Evolutionary conservation across 2,113 vertebrate genomes (phyloP), one percentile per base, ranked within the genome.

Genomic region (Callipepla californica): DNA sequence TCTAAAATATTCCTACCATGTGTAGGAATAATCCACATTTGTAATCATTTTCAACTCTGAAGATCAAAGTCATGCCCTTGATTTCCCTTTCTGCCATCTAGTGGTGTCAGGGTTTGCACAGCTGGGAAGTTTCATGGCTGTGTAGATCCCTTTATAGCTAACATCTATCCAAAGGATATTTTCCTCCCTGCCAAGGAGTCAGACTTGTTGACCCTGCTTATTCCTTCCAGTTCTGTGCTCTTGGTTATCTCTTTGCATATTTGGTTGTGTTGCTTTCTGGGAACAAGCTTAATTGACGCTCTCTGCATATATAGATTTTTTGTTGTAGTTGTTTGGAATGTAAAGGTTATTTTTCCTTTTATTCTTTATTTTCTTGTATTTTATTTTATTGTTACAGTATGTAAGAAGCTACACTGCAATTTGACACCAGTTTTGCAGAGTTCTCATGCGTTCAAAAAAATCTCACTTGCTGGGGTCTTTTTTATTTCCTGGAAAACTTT

Each of bases 311-410:
- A 6, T 42, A 34, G 25, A 22, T 3, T 36, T 26, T 30, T 55
- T 40, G 42, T 53, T 53, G 30, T 51, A 66, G 36, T 45, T 70
- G 13, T 77, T 94, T 69, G 63, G 92, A 93, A 55, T 22, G 7
- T 51, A 68, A 45, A 32, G 11, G 7, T 44, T 57, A 7, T 57
- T 81, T 78, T 76, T 65, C 36, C 80, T 48, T 22, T 25, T 50
- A 40, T 40, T 40, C 40, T 66, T 36, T 45, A 11, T 18, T 45
- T 74, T 58, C 73, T 3, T 77, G 77, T 3, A 0, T 58, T 76
- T 82, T 3, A 73, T 82, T 3, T 0, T 62, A 44, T 18, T 89
- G 18, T 47, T 75, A 23, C 20, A n/a, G 12, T 44, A 44, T 44
- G 18, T 66, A 20, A 32, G 12, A 45, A 45, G 13, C 42, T 28